These are phyloP conservation scores for Protodeltote pygarga DNA, from an alignment of 2,888 invertebrate genomes.

Conservation along the genomic window DNA sequence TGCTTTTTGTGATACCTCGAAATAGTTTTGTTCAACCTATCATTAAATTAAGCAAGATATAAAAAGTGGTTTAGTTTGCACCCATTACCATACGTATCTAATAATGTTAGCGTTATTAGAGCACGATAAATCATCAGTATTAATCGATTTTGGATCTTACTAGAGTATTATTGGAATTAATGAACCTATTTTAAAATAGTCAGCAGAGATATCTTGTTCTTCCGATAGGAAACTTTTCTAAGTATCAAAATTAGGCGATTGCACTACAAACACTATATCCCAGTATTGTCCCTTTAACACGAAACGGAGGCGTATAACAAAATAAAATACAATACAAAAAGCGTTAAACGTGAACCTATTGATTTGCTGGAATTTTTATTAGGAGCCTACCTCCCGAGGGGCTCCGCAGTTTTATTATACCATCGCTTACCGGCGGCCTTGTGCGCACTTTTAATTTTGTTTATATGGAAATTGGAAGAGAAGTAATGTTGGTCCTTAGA, in stretches of 20 bases:
- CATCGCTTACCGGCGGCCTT: slow-evolving; percentile 43
- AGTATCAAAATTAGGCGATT: slow-evolving; percentile 56
- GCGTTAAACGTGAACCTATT: slow-evolving; percentile 85
- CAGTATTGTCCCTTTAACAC: slow-evolving; percentile 85
- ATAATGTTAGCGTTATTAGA: no score
- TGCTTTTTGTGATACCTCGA: no score
- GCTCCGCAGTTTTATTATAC: slow-evolving; percentile 75
- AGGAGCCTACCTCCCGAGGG: slow-evolving; percentile 76
- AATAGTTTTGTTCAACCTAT: no score
- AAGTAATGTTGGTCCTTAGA: background rate
- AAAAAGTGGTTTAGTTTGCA: no score
- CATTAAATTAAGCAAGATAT: no score
- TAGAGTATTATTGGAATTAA: no score
- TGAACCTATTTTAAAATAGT: no score
- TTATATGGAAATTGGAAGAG: slow-evolving; percentile 46
- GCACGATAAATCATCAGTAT: no score
- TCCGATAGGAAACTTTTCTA: no score
- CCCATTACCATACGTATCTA: no score
- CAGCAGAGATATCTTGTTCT: no score
- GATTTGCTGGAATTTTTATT: slow-evolving; percentile 87
- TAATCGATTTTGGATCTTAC: no score
- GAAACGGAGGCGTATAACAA: slow-evolving; percentile 80
- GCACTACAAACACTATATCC: slow-evolving; percentile 64
- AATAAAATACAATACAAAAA: slow-evolving; percentile 86
- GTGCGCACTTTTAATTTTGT: slow-evolving; percentile 46